phyloP scores from a whole-genome alignment of 2,113 vertebrate genomes.

The Mesocricetus auratus region DNA sequence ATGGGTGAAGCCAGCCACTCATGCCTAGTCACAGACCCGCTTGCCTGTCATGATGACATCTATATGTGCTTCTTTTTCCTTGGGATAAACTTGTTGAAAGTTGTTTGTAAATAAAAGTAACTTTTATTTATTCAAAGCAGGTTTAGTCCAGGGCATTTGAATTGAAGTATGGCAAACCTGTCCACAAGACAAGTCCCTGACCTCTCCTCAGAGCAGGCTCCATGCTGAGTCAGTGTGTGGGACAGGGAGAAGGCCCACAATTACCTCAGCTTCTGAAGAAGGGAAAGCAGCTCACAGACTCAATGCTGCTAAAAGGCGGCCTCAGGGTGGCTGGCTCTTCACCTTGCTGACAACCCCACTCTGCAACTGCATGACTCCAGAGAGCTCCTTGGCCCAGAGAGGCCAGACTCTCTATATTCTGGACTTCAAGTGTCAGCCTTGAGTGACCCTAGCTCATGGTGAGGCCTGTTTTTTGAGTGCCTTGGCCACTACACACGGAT shows the following conservation, averaged over 20 bases:
- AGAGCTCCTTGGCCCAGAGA: not conserved
- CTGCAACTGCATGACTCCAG: not conserved
- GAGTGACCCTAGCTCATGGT: not conserved
- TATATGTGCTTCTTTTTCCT: not conserved
- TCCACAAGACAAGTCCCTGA: not conserved
- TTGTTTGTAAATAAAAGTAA: not conserved
- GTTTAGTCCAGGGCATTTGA: conserved; percentile 18
- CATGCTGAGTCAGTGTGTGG: not conserved
- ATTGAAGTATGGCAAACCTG: not conserved
- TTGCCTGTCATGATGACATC: not conserved
- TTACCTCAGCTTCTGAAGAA: not conserved
- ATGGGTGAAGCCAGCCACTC: not conserved
- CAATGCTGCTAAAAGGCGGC: conserved; percentile 40
- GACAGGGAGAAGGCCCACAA: not conserved
- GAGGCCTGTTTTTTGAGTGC: conserved; percentile 28
- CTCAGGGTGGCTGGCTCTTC: not conserved
- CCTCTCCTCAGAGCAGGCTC: not conserved
- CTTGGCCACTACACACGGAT: not conserved
- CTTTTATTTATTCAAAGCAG: not conserved
- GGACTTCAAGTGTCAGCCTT: not conserved
- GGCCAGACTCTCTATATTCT: not conserved
- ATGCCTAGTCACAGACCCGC: too few species aligned
- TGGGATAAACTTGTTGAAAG: not conserved
- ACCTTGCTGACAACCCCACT: conserved; percentile 16
- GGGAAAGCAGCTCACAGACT: conserved; percentile 24